Base-by-base conservation (phyloP, 2,113 vertebrate genomes). In the Myanophis thanlyinensis region DNA sequence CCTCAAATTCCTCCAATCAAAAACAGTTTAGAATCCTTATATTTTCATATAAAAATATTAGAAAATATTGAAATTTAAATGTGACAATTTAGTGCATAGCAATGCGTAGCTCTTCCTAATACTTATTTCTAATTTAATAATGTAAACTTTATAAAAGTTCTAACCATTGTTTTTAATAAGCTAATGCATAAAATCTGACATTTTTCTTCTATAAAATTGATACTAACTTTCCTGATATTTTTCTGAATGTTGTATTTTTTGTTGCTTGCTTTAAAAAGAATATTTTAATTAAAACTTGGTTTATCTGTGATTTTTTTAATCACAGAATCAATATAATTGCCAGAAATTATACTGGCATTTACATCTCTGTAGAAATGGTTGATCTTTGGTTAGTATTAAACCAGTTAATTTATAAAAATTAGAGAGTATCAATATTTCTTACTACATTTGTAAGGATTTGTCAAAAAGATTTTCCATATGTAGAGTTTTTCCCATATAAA, bases 371-470 rank as follows among this genome's bases (percentile, higher is more conserved):
- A 59, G 59, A 87, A 87, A 49, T 35, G 6, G 15, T 9, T 87
- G 25, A 2, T 40, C 54, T 44, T 87, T 59, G 5, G 18, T 80
- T 80, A 3, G n/a, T 13, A 53, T 48, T 47, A 47, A 56, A 20
- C 52, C 13, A 59, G 9, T 40, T 54, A 96, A 47, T 93, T 89
- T 56, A 89, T 96, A 94, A 93, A 93, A 93, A 59, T 91, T 85
- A 96, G 80, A 96, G 73, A n/a, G 86, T 91, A 30, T 88, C 88
- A 67, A 92, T 90, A 94, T 95, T 46, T 85, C 23, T 52, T 86
- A 86, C 8, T 35, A 53, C 10, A 49, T 91, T 47, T 91, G 15
- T 7, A 85, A 53, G 46, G 53, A 85, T 53, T 52, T 90, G 52
- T 89, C 94, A 10, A 96, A 89, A 23, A 48, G 91, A 1, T 93